Evolutionary conservation across 2,797 vertebrate genomes (phyloP), one percentile per base, ranked within the genome.

Genomic region (Choloepus didactylus): DNA sequence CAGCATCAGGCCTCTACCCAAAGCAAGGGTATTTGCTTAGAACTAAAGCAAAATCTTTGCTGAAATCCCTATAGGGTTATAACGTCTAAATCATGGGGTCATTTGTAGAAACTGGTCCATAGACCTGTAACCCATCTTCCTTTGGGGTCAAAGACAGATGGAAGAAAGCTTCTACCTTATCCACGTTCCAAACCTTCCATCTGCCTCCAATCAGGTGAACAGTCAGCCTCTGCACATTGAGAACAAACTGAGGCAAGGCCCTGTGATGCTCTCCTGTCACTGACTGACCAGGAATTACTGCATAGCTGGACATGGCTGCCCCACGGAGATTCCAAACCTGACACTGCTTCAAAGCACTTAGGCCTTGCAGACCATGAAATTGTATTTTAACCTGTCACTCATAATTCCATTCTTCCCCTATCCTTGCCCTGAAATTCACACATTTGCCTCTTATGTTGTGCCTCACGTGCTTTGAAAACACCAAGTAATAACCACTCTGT

Each of bases 141-240:
- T 87, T 67, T 89, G 27, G 70, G 41, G 76, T 94, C 44, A 62
- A 91, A 89, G n/a, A 79, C 35, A 94, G 35, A 67, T 86, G 89
- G 38, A 31, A 91, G 51, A 82, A 95, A 96, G 35, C 46, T 72
- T 83, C 69, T 72, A 66, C 16, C 88, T 91, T 72, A 86, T 88
- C 41, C 70, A 80, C n/a, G 35, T 81, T 84, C 64, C 82, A 94
- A 60, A 69, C 31, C 27, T 77, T 25, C 73, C 60, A 49, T 29
- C 80, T 83, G 70, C 38, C 67, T 73, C 64, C 60, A 87, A 0
- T 56, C 62, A 81, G 27, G 38, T 6, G 19, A 89, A 19, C 1
- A 2, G 5, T 80, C 69, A 73, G 9, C 64, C 21, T 80, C 51
- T 84, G 67, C 6, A 75, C 29, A 46, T 15, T 10, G 59, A 73